These are phyloP conservation scores for Bruchidius siliquastri DNA, from an alignment of 2,888 invertebrate species.

Conservation along the genomic window DNA sequence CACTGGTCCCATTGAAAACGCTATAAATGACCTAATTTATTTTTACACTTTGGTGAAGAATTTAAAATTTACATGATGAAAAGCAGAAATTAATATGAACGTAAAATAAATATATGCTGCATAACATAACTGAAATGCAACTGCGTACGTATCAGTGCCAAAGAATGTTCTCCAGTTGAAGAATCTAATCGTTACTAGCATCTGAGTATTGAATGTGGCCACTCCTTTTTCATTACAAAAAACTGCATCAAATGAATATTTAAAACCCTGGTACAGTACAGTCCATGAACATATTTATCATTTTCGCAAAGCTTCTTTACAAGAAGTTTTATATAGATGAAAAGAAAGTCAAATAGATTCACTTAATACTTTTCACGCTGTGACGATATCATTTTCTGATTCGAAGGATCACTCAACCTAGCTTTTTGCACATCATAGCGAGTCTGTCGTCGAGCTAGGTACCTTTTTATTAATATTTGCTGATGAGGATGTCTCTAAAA, in stretches of 20 bases:
- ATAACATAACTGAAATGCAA: background rate
- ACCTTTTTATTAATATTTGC: too few relatives aligned
- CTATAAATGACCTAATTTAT: background rate
- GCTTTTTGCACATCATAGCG: too few relatives aligned
- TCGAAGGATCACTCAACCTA: too few relatives aligned
- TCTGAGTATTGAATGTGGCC: background rate
- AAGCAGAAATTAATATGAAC: background rate
- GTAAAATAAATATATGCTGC: background rate
- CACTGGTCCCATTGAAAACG: background rate
- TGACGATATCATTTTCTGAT: too few relatives aligned
- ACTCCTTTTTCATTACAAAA: background rate
- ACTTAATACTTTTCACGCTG: too few relatives aligned
- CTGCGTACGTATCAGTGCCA: background rate
- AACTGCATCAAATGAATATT: background rate
- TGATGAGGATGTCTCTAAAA: too few relatives aligned
- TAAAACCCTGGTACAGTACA: too few relatives aligned
- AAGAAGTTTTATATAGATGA: too few relatives aligned
- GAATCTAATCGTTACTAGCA: background rate
- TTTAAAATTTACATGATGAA: background rate
- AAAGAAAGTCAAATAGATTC: too few relatives aligned
- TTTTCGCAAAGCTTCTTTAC: too few relatives aligned
- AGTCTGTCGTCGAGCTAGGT: too few relatives aligned
- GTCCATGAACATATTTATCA: too few relatives aligned
- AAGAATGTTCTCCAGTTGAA: background rate
- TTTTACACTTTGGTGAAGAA: background rate